Percentiles rank a stretch among this genome's conserved stretches.
phyloP scores from a whole-genome alignment of 2,797 vertebrate genomes.

The Meda fulgida region DNA sequence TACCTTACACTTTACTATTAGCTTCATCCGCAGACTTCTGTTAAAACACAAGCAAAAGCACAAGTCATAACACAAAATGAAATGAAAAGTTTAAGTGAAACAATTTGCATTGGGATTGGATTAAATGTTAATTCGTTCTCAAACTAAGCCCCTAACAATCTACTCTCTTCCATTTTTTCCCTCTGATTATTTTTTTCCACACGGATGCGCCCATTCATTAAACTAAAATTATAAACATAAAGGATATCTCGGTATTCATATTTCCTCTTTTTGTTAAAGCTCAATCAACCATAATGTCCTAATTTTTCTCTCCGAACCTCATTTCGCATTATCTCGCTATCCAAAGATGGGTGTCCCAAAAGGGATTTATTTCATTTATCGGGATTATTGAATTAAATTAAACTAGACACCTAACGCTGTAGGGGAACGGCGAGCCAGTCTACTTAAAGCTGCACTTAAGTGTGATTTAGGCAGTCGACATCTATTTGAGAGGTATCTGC shows the following conservation, averaged over 20 bases:
- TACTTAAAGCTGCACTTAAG: constrained; percentile 80
- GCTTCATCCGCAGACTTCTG: constrained; percentile 68
- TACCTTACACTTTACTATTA: constrained; percentile 61
- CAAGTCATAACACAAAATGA: constrained; percentile 79
- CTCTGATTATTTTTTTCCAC: constrained; percentile 84
- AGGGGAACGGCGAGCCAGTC: constrained; percentile 77
- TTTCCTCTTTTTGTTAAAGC: constrained; percentile 86
- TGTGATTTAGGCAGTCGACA: constrained; percentile 77
- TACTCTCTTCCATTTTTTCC: constrained; percentile 76
- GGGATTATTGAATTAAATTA: constrained; percentile 91
- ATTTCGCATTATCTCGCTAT: constrained; percentile 87
- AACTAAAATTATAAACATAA: constrained; percentile 88
- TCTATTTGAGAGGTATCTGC: constrained; percentile 70
- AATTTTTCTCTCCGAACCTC: constrained; percentile 87
- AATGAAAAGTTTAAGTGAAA: constrained; percentile 85
- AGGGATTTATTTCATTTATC: constrained; percentile 90
- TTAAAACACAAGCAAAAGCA: constrained; percentile 70
- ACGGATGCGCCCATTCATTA: constrained; percentile 87
- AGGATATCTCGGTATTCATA: constrained; percentile 88
- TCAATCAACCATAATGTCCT: constrained; percentile 89
- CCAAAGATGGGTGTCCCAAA: constrained; percentile 85
- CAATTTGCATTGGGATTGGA: constrained; percentile 84
- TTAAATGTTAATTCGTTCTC: constrained; percentile 83
- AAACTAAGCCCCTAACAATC: constrained; percentile 80
- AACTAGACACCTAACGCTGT: constrained; percentile 83